Base-by-base conservation (phyloP, 2,797 vertebrate genomes). In the Phyllotis vaccarum region DNA sequence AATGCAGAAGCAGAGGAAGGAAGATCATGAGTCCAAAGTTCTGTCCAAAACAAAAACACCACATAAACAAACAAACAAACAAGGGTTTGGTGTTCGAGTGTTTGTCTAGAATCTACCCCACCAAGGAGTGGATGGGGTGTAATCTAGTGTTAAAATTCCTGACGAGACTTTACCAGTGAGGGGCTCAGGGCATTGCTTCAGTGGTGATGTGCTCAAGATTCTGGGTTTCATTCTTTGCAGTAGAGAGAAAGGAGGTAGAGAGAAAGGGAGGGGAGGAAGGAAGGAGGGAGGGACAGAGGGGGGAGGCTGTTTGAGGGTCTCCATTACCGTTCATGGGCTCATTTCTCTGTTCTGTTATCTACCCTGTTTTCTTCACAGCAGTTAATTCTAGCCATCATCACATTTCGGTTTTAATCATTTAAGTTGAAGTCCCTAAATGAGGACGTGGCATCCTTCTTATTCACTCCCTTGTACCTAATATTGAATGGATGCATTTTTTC, bases 261-360 rank as follows among this genome's bases (percentile, higher is more conserved):
- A 31, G 24, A 2, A 6, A 14, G 24, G 13, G 40, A 29, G 4
- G 12, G 8, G 7, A 1, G 11, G 17, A 19, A 2, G 9, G 19
- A 37, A 22, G 2, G 3, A 31, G 13, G 19, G 1, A 14, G 11
- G 14, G 31, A n/a, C n/a, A n/a, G n/a, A n/a, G 60, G 27, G 29
- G 60, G 11, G 12, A 64, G 62, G 17, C 29, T 37, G 2, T 0
- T 5, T 29, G 17, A 62, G 1, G 8, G 22, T 14, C 22, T 29
- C 72, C 29, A 1, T 3, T 2, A 16, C 37, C 68, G 81, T 86
- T 46, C 5, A 8, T 0, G 10, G 3, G 11, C 29, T 24, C 27
- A 1, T 58, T 40, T 68, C 68, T 31, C 37, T n/a, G 49, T 14
- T 17, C 19, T 22, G 10, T 75, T 22, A 2, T 2, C 40, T 1